A percentile compares a stretch with the other conserved stretches of the same genome.
phyloP scores from a whole-genome alignment of 2,888 invertebrate genomes.

The Caenorhabditis drosophilae region DNA sequence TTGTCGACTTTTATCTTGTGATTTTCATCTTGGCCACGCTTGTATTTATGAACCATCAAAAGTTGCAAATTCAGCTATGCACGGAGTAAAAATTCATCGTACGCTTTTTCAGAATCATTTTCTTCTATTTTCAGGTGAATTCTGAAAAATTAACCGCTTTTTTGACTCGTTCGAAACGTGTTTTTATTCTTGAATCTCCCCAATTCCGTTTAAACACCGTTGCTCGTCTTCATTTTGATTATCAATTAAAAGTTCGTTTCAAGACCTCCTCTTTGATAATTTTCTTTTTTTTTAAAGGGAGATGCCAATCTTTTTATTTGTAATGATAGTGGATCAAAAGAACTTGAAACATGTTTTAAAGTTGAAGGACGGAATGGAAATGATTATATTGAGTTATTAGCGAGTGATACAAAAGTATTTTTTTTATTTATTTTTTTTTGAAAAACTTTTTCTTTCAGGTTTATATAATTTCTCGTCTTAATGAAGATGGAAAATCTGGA shows the following conservation, averaged over 20 bases:
- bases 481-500: slow-evolving; percentile 2
- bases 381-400: slow-evolving; percentile 62
- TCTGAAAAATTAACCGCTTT: slow-evolving; percentile 34
- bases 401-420: slow-evolving; percentile 63
- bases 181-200: slow-evolving; percentile 65
- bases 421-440: neutral
- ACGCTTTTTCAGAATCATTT: neutral
- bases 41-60: slow-evolving; percentile 62
- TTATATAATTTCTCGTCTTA: slow-evolving; percentile 24
- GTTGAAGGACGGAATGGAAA: slow-evolving; percentile 54
- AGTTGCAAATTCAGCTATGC: slow-evolving; percentile 45
- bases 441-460: slow-evolving; percentile 32
- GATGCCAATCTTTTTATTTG: slow-evolving; percentile 63
- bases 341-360: slow-evolving; percentile 65
- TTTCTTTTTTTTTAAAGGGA: slow-evolving; percentile 52
- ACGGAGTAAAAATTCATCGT: slow-evolving; percentile 19
- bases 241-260: slow-evolving; percentile 42
- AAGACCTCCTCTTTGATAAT: too few relatives aligned
- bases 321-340: slow-evolving; percentile 64
- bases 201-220: slow-evolving; percentile 63
- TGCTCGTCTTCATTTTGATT: slow-evolving; percentile 64
- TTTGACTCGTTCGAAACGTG: slow-evolving; percentile 39
- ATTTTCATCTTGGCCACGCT: slow-evolving; percentile 58
- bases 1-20: slow-evolving; percentile 62
- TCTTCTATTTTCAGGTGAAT: slow-evolving; percentile 26